Base-by-base conservation (phyloP, 2,113 vertebrate species). In the Hippocampus zosterae region DNA sequence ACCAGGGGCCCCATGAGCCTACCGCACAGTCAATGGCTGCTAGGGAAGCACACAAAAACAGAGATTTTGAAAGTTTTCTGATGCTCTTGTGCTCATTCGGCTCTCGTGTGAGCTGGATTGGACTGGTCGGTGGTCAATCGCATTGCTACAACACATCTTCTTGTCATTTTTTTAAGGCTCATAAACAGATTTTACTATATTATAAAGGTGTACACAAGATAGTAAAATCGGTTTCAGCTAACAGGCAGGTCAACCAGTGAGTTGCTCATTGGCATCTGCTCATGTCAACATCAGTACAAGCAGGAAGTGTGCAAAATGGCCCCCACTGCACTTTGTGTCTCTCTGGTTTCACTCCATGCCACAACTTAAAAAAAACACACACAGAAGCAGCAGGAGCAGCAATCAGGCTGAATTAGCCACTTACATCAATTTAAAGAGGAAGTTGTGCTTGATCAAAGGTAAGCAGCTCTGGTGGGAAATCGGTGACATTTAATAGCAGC, bases 1-100 rank as follows among this genome's bases (percentile, higher is more conserved):
- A 94, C 94, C 94, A 95, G 0, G 87, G 75, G n/a, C 94, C 94
- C 94, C 94, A 95, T 0, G 90, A 84, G 1, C 94, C 90, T 66
- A 94, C 92, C 7, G 75, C 81, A 27, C 95, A 95, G 88, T 95
- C 91, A 41, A 93, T 86, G 1, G 92, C 94, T 95, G 90, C 84
- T 89, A 73, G 83, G 78, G 72, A 67, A 65, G 67, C 48, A 64
- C 67, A 46, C 42, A 67, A 41, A 60, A 7, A 64, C 13, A 72
- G 23, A 70, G 69, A 77, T 65, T 9, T 12, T 44, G 12, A 44
- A 44, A 2, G 42, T 44, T 44, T 44, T 44, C 42, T 44, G 10
- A 44, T 11, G 1, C 42, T 44, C 13, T 44, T 10, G 42, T 13
- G 3, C 3, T 44, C 12, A 44, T 44, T 44, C 13, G 42, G 10